Percentiles rank a stretch among this genome's conserved stretches.
These are phyloP conservation scores for Emesis russula DNA, from an alignment of 2,888 invertebrate species.

Conservation along the genomic window DNA sequence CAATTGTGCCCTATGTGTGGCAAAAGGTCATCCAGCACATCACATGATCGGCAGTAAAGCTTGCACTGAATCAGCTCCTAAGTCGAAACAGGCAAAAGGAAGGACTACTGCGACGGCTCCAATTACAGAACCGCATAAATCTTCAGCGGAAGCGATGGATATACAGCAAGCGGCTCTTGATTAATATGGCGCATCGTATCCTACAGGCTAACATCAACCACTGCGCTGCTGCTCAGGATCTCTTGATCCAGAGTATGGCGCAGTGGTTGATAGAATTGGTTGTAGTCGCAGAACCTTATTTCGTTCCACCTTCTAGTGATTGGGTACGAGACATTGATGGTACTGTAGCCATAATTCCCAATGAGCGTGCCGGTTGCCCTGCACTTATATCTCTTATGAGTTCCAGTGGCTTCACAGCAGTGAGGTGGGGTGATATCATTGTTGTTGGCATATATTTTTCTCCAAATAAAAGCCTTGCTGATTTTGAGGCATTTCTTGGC, in stretches of 20 bases:
- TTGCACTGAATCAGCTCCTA: constrained; percentile 3
- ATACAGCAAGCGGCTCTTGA: not conserved
- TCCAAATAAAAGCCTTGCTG: not conserved
- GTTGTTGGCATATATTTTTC: too few relatives aligned
- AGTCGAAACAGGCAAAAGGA: not conserved
- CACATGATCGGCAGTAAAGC: constrained; percentile 46
- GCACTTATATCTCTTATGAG: too few relatives aligned
- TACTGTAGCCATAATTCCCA: not conserved
- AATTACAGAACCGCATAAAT: not conserved
- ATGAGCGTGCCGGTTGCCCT: too few relatives aligned
- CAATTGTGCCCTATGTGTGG: constrained; percentile 60
- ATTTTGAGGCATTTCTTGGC: constrained; percentile 50
- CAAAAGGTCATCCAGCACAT: constrained; percentile 35
- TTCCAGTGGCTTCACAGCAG: too few relatives aligned
- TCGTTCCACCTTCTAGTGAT: not conserved
- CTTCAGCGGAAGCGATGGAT: not conserved
- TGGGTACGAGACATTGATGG: constrained; percentile 3
- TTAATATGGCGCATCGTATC: not conserved
- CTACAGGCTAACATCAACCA: not conserved
- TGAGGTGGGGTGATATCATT: too few relatives aligned
- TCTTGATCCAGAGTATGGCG: constrained; percentile 21
- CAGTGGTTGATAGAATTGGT: constrained; percentile 27
- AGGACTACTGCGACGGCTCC: not conserved
- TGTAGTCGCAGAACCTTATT: not conserved
- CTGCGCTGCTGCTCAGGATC: constrained; percentile 25